Evolutionary conservation across 92 coral and sea anemone species (phyloP), one percentile per base, ranked within the genome.

Genomic region (Paramuricea clavata): DNA sequence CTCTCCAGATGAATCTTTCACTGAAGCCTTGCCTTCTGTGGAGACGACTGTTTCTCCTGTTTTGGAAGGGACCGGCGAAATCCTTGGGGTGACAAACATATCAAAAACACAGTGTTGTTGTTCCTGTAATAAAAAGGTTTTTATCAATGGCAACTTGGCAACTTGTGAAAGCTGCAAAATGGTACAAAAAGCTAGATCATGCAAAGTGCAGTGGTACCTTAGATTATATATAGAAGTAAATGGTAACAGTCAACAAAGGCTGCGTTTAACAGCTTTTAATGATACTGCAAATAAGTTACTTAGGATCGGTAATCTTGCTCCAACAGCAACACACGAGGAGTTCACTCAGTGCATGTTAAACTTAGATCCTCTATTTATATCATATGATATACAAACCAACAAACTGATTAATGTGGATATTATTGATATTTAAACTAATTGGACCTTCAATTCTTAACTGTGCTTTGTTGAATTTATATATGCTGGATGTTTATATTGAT

Each of bases 71-170:
- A 81, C 49, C 33, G 90, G 23, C 36, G 69, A 81, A 42, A 87
- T 81, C 30, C 81, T 87, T 13, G 90, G 90, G 21, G 50, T 87
- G 26, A 69, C 81, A 61, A 87, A 54, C 39, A 36, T 81, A 35
- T 79, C 61, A 76, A 69, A 71, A n/a, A 68, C 71, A 70, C 56
- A 41, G 61, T 87, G 33, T 47, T 87, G 90, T 81, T 81, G 87
- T 81, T 79, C 90, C 36, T 87, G 90, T 81, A 49, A 54, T 17
- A 87, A 81, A 60, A 72, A 72, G 32, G 82, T 87, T 56, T 44
- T 50, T 11, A 81, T 87, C 74, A 81, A 87, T 52, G 87, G 90
- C 21, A 81, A 87, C 35, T 71, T 87, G 61, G 90, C 90, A 87
- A 42, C 59, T 76, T 87, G 90, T 32, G 82, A 87, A 49, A 68